Base-by-base conservation (phyloP, 2,888 invertebrate genomes). In the Gymnocheta viridis region DNA sequence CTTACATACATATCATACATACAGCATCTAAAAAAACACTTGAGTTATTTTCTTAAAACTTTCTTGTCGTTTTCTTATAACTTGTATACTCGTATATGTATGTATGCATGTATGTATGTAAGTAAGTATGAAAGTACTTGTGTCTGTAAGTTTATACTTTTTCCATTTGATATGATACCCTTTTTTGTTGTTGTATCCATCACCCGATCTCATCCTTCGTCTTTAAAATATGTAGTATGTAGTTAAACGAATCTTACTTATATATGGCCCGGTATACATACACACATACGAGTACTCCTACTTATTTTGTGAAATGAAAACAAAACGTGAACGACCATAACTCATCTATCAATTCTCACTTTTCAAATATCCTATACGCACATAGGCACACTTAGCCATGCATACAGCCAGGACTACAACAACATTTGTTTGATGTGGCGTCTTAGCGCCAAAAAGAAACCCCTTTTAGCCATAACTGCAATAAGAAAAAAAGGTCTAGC, bases 261-360 rank as follows among this genome's bases (percentile, higher is more conserved):
- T 7, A 29, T 47, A 38, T 27, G 22, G 9, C 38, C 51, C 70
- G 12, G 44, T 69, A n/a, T n/a, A n/a, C n/a, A n/a, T n/a, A n/a
- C n/a, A n/a, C n/a, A n/a, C n/a, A n/a, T n/a, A n/a, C n/a, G n/a
- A n/a, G 22, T 54, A 22, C 54, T 70, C 64, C 54, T 62, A 70
- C 54, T 62, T 62, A 27, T 41, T 64, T 70, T 41, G 67, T 35
- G 32, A 62, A 66, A 66, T 29, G 5, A 79, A 64, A 79, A 72
- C 73, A 79, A 77, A 72, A 84, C 67, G 47, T 67, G 77, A 84
- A 73, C 77, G 84, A 81, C 77, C 89, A 91, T 91, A 91, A 91
- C 91, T 91, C 91, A 91, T 91, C 90, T 90, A 91, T 91, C 91
- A 91, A 91, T 91, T 91, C 91, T 90, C 90, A 90, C 90, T 86